These are phyloP conservation scores for Sandelia bainsii DNA, from an alignment of 2,797 vertebrate species.

Conservation along the genomic window DNA sequence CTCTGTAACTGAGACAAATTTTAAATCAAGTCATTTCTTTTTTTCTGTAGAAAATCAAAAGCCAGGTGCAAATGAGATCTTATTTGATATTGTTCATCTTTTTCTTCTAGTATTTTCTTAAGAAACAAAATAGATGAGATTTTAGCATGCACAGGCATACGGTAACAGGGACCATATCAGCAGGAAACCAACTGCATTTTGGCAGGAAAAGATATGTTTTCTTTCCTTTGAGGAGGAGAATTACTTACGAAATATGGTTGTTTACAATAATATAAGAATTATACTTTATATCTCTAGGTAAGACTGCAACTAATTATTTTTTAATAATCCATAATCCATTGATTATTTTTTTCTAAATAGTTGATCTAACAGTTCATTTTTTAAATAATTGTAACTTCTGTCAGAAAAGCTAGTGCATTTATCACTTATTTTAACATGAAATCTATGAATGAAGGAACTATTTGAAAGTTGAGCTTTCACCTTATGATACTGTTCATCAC, in stretches of 20 bases:
- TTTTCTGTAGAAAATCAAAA: constrained; percentile 38
- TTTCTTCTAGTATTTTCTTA: constrained; percentile 10
- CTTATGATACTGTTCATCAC: too few relatives aligned
- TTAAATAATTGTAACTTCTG: not conserved
- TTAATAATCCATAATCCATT: too few relatives aligned
- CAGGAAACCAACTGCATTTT: constrained; percentile 32
- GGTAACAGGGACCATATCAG: constrained; percentile 17
- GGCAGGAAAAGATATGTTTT: constrained; percentile 33
- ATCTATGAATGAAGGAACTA: too few relatives aligned
- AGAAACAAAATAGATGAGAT: constrained; percentile 7
- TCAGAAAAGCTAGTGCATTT: too few relatives aligned
- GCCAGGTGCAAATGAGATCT: constrained; percentile 43
- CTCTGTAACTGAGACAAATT: constrained; percentile 23
- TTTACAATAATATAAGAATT: not conserved
- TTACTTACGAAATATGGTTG: constrained; percentile 14
- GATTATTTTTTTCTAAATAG: too few relatives aligned
- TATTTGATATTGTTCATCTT: constrained; percentile 26
- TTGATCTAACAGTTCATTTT: too few relatives aligned
- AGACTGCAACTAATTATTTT: too few relatives aligned
- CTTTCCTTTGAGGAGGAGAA: not conserved
- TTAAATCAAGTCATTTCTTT: constrained; percentile 16
- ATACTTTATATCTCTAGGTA: too few relatives aligned
- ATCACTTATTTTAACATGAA: too few relatives aligned
- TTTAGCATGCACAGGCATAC: constrained; percentile 9
- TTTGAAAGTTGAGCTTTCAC: too few relatives aligned